Conservation (phyloP, 2,888 invertebrate genomes). For the Holacanthella duospinosa region DNA sequence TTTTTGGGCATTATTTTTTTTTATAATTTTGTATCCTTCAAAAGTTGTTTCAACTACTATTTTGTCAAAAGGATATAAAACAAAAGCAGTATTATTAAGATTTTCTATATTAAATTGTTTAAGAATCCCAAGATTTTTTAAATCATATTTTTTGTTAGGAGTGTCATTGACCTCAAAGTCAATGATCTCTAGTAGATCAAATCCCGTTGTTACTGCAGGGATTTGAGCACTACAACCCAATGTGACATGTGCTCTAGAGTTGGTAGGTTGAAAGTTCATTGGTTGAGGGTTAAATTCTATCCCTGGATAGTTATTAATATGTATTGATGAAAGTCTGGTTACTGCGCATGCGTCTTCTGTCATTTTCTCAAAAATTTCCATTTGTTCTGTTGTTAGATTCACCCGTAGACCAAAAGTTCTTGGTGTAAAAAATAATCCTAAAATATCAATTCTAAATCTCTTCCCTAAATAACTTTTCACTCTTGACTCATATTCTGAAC, state of each 20-base stretch:
- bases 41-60: not conserved
- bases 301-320: not conserved
- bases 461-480: not conserved
- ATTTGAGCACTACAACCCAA: not conserved
- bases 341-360: not conserved
- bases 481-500: not conserved
- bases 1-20: no score
- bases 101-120: not conserved
- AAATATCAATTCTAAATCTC: not conserved
- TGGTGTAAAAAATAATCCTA: conserved; percentile 6
- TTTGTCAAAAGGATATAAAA: not conserved
- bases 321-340: not conserved
- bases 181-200: conserved; percentile 3
- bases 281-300: not conserved
- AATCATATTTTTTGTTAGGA: not conserved
- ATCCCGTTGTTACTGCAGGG: conserved; percentile 4
- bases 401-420: conserved; percentile 5
- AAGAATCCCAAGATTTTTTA: not conserved
- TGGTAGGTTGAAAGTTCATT: not conserved
- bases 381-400: not conserved
- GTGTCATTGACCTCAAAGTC: not conserved
- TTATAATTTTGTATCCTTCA: not conserved
- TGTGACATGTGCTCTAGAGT: conserved; percentile 7
- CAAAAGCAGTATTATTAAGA: not conserved
- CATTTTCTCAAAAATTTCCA: not conserved